A percentile compares a stretch with the other conserved stretches of the same genome.
phyloP scores from a whole-genome alignment of 2,888 invertebrate species.

The Spisula subtruncata region DNA sequence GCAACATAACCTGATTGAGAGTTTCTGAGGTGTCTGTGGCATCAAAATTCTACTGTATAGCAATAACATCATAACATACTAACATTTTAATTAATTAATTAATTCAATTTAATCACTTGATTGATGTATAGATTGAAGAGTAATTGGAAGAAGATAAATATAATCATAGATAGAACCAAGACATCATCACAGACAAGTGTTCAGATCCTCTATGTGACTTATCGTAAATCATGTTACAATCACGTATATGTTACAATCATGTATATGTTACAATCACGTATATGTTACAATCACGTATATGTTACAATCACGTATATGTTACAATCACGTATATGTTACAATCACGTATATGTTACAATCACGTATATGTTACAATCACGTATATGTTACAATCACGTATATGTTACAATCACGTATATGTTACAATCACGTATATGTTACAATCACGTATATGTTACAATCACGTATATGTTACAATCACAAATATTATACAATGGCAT shows the following conservation, averaged over 20 bases:
- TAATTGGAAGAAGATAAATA: not conserved
- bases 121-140: not conserved
- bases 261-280: not conserved
- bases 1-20: no score
- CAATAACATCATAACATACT: not conserved
- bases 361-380: not conserved
- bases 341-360: not conserved
- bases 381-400: not conserved
- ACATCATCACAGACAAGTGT: slow-evolving; percentile 23
- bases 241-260: not conserved
- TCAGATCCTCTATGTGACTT: not conserved
- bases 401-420: slow-evolving; percentile 3
- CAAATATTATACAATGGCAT: not conserved
- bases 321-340: not conserved
- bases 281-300: slow-evolving; percentile 4
- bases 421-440: not conserved
- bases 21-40: no score
- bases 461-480: not conserved
- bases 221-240: not conserved
- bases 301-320: not conserved
- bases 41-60: no score
- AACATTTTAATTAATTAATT: not conserved
- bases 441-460: not conserved
- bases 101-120: not conserved
- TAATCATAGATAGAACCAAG: not conserved